Base-by-base conservation (phyloP, 2,888 invertebrate genomes). In the Glyphotaelius pellucidus region DNA sequence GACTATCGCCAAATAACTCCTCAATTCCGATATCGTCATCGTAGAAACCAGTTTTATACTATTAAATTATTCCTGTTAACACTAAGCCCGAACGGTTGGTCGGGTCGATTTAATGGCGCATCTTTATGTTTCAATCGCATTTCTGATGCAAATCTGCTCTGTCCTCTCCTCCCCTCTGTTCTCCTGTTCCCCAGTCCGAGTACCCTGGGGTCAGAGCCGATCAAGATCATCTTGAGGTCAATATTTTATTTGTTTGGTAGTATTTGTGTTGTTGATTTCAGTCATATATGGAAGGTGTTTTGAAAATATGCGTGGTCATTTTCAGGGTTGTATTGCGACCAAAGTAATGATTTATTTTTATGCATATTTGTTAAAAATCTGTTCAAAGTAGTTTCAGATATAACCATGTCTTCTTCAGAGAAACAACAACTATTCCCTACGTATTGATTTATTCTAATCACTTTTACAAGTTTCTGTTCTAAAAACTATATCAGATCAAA, bases 171-270 rank as follows among this genome's bases (percentile, higher is more conserved):
- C 47, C 15, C n/a, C 67, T 67, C 67, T 67, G 25, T 25, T 67
- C n/a, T 11, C 15, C 83, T 5, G 83, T 32, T 35, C 83, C 83
- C 67, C 81, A 31, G 12, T 32, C 31, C 81, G 32, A 7, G 4
- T 35, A 15, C 67, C 7, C 67, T 9, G 52, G 32, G 87, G 87
- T 87, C 87, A 87, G 52, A 87, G 12, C 80, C 87, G 90, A 90
- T 90, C 90, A 90, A 90, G 90, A 90, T 90, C 90, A 87, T 42
- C 86, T 80, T 86, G 32, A 90, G 90, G 90, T 90, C 90, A 80
- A 81, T 86, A 42, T 42, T 90, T 90, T 90, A 86, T 80, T 90
- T 90, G 86, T 32, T 25, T 90, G 79, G 80, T 31, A 12, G 85
- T 90, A 52, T 32, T 83, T 81, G 85, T 90, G 87, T 67, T 87